phyloP scores from a whole-genome alignment of 1,140 invertebrate genomes.

The Batillaria attramentaria region DNA sequence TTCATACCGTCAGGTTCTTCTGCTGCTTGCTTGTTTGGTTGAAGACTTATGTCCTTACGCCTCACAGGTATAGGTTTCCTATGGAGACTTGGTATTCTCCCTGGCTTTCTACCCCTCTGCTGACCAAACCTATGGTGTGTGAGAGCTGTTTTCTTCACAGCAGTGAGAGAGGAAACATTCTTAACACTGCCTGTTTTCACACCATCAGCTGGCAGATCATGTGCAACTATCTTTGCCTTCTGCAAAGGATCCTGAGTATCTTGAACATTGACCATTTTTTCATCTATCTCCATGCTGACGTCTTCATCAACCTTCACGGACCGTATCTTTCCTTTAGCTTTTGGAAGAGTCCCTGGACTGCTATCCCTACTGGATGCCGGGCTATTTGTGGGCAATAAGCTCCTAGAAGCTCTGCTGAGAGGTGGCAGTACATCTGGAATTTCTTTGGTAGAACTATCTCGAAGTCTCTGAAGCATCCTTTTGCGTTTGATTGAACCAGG shows the following conservation, averaged over 20 bases:
- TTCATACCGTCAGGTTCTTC: too few species aligned
- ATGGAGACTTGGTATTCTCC: too few species aligned
- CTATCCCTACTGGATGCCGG: conserved; percentile 11
- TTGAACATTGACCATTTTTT: background rate
- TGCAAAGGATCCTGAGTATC: background rate
- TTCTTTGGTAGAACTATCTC: conserved; percentile 17
- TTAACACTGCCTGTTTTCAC: background rate
- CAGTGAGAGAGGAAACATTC: background rate
- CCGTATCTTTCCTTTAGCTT: background rate
- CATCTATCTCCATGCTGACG: background rate
- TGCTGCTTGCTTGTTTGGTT: too few species aligned
- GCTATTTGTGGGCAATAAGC: background rate
- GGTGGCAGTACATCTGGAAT: conserved; percentile 4
- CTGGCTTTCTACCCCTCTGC: too few species aligned
- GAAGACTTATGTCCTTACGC: too few species aligned
- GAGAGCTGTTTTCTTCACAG: background rate
- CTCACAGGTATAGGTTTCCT: too few species aligned
- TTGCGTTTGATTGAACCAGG: background rate
- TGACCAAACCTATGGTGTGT: too few species aligned
- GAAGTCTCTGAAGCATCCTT: background rate
- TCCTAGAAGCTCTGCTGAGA: background rate
- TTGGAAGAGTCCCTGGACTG: conserved; percentile 19
- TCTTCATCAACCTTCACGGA: background rate
- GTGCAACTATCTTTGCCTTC: too few species aligned
- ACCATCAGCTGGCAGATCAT: background rate